Evolutionary conservation across 2,797 vertebrate species (phyloP), one percentile per base, ranked within the genome.

Genomic region (Eulemur rubriventer): DNA sequence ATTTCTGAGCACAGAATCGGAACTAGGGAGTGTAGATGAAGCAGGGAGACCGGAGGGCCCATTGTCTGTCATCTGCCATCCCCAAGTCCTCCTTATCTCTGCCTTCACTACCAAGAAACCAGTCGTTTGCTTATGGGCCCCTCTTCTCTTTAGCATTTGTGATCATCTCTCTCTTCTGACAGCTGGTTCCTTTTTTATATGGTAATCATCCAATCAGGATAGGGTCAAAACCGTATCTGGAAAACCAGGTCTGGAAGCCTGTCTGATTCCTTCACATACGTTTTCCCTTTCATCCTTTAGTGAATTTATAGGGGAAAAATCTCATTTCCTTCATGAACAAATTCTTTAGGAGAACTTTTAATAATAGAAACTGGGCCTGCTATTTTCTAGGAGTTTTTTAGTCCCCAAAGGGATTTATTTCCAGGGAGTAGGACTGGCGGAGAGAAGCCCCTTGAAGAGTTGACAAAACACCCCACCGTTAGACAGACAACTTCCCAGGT

Each of bases 251-350:
- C 69, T 92, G 48, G 69, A 94, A 91, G 24, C 35, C 17, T 1
- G 0, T 70, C 43, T 82, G 55, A 75, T 82, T 65, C 82, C 30
- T 95, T 95, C 35, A 17, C 11, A 52, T 76, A 63, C 61, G 38
- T 46, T 63, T 87, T 79, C 46, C 33, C 26, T 80, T 91, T 76
- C 20, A 41, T 59, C 59, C 41, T 72, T 86, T 52, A 92, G 46
- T 87, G 43, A 72, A 38, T 96, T 76, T 88, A 72, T 7, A 81
- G 38, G 35, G 70, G 24, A 73, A 95, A 95, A 94, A 57, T 92
- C 35, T 86, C 70, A 79, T 70, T 92, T 95, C 67, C 61, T 80
- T 84, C 35, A 69, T 20, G 26, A 79, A n/a, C 24, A 52, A 65
- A 14, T 83, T 93, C 61, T 84, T 83, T 83, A 75, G 50, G 24